A percentile compares a stretch with the other conserved stretches of the same genome.
phyloP scores from a whole-genome alignment of 2,888 invertebrate species.

The Aphidoletes aphidimyza region DNA sequence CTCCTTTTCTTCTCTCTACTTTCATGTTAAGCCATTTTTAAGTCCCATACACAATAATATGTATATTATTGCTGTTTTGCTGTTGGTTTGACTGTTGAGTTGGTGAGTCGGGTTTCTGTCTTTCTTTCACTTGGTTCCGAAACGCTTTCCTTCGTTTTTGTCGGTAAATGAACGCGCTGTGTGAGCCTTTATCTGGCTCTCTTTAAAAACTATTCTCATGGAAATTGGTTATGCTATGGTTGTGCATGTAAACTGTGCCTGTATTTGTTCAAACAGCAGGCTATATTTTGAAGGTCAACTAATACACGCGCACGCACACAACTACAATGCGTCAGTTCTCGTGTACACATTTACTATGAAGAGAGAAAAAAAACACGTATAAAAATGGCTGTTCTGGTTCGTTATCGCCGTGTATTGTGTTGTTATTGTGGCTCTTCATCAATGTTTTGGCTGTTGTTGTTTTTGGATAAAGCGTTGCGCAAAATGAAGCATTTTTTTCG shows the following conservation, averaged over 20 bases:
- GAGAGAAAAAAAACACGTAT: not conserved
- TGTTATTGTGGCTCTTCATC: not conserved
- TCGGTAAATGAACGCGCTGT: slow-evolving; percentile 38
- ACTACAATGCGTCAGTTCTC: not conserved
- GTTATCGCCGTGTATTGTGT: not conserved
- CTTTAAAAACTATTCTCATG: not conserved
- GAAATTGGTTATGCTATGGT: not conserved
- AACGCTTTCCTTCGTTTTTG: slow-evolving; percentile 24
- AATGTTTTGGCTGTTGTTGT: not conserved
- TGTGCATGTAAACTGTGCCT: slow-evolving; percentile 3
- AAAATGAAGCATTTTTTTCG: not conserved
- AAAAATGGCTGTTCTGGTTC: slow-evolving; percentile 36
- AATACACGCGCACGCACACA: not conserved
- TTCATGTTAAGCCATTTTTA: not conserved
- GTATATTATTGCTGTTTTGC: not conserved
- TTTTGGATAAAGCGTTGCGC: too few relatives aligned
- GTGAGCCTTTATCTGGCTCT: slow-evolving; percentile 8
- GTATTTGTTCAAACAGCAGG: slow-evolving; percentile 38
- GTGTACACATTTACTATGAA: not conserved
- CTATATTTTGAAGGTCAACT: slow-evolving; percentile 42
- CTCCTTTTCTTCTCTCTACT: not conserved
- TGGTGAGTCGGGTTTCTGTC: not conserved
- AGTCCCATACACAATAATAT: not conserved
- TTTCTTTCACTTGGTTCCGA: not conserved
- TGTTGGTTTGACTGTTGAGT: slow-evolving; percentile 4